These are phyloP conservation scores for Trematocara unimaculatum DNA, from an alignment of 2,113 vertebrate species.

Conservation along the genomic window DNA sequence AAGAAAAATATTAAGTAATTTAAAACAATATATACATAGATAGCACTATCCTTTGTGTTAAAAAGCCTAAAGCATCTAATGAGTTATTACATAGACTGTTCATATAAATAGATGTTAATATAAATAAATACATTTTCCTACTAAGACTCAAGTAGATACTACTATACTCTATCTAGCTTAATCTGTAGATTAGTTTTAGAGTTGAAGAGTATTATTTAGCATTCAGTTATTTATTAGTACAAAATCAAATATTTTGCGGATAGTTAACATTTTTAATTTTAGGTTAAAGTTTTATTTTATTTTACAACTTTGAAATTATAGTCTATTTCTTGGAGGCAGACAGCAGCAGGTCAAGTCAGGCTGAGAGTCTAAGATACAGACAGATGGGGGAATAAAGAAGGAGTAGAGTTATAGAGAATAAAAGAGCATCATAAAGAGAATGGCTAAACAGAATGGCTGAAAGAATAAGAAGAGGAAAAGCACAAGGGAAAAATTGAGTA, in stretches of 20 bases:
- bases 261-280: background rate
- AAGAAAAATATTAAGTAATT: background rate
- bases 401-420: background rate
- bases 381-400: background rate
- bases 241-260: background rate
- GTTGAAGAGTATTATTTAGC: background rate
- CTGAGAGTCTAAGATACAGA: background rate
- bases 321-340: background rate
- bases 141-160: background rate
- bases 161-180: background rate
- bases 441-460: background rate
- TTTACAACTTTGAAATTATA: background rate
- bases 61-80: background rate
- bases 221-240: background rate
- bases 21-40: background rate
- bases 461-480: background rate
- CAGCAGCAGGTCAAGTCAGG: background rate
- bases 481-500: background rate
- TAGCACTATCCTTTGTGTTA: background rate
- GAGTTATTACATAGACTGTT: background rate
- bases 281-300: background rate
- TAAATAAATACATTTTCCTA: accelerated
- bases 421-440: background rate
- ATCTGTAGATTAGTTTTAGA: background rate
- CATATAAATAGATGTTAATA: background rate